Percentiles rank a stretch among this genome's conserved stretches.
Evolutionary conservation across 2,888 invertebrate genomes (phyloP).

Genomic region (Caenorhabditis macrosperma): DNA sequence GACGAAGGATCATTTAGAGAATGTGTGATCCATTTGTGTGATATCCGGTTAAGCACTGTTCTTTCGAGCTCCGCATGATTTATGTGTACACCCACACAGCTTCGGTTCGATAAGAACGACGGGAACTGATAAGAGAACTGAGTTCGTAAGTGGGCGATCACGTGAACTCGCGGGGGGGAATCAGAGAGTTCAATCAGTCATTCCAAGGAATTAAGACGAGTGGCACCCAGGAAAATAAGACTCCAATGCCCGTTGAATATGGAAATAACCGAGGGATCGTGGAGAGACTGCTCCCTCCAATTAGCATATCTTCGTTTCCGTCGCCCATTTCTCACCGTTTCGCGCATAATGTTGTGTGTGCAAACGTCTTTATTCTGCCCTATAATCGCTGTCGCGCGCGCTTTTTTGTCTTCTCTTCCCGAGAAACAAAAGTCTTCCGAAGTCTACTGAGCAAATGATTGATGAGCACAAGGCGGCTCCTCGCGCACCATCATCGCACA

Average conservation of each 20-base stretch:
- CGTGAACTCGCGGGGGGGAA: not conserved
- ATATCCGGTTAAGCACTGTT: no score
- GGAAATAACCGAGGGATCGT: not conserved
- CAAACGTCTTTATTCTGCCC: constrained; percentile 7
- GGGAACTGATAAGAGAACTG: not conserved
- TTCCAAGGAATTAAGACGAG: no score
- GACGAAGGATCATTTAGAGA: no score
- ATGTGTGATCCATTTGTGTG: no score
- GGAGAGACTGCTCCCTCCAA: not conserved
- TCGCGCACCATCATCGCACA: constrained; percentile 51
- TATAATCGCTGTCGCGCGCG: constrained; percentile 8
- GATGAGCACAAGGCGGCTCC: constrained; percentile 50
- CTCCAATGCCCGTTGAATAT: not conserved
- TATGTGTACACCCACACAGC: not conserved
- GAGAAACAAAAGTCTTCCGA: constrained; percentile 22
- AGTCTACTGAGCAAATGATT: constrained; percentile 47
- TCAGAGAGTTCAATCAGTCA: not conserved
- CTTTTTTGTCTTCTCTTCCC: constrained; percentile 14
- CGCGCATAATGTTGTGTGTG: constrained; percentile 6
- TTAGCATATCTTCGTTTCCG: constrained; percentile 7
- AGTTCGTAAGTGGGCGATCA: not conserved
- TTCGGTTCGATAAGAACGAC: not conserved
- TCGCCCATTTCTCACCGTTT: not conserved
- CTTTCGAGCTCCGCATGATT: not conserved
- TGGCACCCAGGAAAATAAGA: no score